These are phyloP conservation scores for Istiophorus platypterus DNA, from an alignment of 2,113 vertebrate species.

Conservation along the genomic window DNA sequence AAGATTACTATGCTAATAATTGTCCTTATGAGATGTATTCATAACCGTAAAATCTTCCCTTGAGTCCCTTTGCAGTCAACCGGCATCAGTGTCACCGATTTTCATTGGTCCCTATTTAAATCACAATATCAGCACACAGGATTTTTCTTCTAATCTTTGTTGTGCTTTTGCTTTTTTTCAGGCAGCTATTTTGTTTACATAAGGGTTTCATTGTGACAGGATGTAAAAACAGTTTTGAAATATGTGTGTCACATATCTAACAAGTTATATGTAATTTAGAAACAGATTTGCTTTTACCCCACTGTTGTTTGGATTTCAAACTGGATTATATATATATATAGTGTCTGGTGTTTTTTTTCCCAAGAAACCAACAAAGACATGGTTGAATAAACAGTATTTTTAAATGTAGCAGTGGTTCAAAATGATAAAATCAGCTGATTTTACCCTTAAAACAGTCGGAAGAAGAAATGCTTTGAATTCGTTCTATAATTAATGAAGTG, in stretches of 20 bases:
- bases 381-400: background rate
- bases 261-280: background rate
- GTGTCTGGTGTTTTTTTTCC: too few species aligned
- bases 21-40: background rate
- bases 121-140: background rate
- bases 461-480: background rate
- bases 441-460: background rate
- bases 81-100: background rate
- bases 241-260: background rate
- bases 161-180: too few species aligned
- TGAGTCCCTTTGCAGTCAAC: background rate
- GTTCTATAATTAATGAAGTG: background rate
- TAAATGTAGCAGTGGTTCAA: background rate
- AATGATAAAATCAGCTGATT: background rate
- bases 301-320: background rate
- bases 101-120: background rate
- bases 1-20: constrained; percentile 38
- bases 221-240: background rate
- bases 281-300: background rate
- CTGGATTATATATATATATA: too few species aligned
- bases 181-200: background rate
- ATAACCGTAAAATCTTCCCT: constrained; percentile 5
- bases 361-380: background rate
- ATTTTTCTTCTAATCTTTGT: background rate
- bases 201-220: background rate